A percentile compares a stretch with the other conserved stretches of the same genome.
Evolutionary conservation across 2,888 invertebrate genomes (phyloP).

Genomic region (Melanchra persicariae): DNA sequence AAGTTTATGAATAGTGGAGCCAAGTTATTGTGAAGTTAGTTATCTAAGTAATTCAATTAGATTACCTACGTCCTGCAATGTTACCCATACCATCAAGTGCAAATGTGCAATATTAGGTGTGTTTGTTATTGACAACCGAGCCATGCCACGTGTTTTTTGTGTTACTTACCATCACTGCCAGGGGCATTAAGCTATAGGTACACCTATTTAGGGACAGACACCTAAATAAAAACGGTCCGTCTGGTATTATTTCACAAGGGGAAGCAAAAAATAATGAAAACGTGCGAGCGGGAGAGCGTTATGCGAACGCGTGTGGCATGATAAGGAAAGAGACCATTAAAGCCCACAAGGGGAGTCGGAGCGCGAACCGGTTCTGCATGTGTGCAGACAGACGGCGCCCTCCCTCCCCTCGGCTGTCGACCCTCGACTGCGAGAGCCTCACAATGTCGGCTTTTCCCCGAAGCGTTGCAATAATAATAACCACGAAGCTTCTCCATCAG

Average conservation of each 20-base stretch:
- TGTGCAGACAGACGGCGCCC: constrained; percentile 87
- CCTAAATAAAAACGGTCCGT: constrained; percentile 86
- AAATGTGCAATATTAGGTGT: constrained; percentile 48
- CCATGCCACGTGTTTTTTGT: constrained; percentile 73
- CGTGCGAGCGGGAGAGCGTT: constrained; percentile 84
- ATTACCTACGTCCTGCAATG: constrained; percentile 10
- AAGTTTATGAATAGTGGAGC: constrained; percentile 11
- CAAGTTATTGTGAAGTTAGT: constrained; percentile 12
- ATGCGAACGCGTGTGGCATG: constrained; percentile 85
- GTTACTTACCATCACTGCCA: constrained; percentile 78
- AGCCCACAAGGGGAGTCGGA: constrained; percentile 87
- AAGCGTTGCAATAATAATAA: constrained; percentile 87
- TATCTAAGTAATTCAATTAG: constrained; percentile 20
- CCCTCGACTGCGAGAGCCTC: constrained; percentile 86
- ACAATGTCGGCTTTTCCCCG: constrained; percentile 86
- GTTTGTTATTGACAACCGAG: constrained; percentile 70
- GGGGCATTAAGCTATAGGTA: constrained; percentile 71
- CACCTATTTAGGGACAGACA: constrained; percentile 81
- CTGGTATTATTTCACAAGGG: constrained; percentile 88
- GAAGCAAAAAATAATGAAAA: constrained; percentile 89
- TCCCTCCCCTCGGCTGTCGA: constrained; percentile 87
- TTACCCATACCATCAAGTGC: constrained; percentile 28
- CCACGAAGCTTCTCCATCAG: constrained; percentile 64
- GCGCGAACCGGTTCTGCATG: constrained; percentile 90
- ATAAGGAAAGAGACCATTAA: constrained; percentile 82